Evolutionary conservation across 2,113 vertebrate genomes (phyloP).

Genomic region (Campylorhamphus procurvoides): DNA sequence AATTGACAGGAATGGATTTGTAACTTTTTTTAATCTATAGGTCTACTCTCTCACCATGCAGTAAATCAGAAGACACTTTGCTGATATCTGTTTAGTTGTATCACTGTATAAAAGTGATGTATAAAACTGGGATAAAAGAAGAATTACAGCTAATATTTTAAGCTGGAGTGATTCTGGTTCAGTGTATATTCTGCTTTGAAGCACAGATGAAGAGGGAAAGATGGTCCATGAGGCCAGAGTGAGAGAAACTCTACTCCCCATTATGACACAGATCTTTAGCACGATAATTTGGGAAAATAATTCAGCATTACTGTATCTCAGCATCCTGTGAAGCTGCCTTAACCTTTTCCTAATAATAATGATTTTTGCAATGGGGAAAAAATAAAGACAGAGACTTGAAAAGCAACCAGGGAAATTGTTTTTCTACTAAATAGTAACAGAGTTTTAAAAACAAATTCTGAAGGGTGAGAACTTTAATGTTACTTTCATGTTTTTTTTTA

Average conservation of each 20-base stretch:
- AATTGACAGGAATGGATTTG: neutral
- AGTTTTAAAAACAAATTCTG: neutral
- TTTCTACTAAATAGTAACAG: neutral
- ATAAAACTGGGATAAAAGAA: neutral
- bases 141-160: neutral
- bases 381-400: neutral
- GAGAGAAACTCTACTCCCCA: neutral
- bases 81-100: neutral
- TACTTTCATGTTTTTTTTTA: neutral
- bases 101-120: neutral
- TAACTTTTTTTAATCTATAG: neutral
- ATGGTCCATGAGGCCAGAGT: neutral
- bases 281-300: neutral
- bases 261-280: neutral
- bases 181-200: neutral
- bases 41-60: neutral
- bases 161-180: neutral
- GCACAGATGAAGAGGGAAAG: neutral
- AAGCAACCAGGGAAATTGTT: neutral
- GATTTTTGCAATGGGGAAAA: neutral
- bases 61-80: neutral
- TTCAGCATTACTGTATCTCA: neutral
- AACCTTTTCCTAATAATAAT: neutral
- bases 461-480: neutral
- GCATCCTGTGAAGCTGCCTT: neutral